Percentiles rank a stretch among this genome's conserved stretches.
Conservation (phyloP, 2,797 vertebrate genomes). For the Poeciliopsis presidionis region DNA sequence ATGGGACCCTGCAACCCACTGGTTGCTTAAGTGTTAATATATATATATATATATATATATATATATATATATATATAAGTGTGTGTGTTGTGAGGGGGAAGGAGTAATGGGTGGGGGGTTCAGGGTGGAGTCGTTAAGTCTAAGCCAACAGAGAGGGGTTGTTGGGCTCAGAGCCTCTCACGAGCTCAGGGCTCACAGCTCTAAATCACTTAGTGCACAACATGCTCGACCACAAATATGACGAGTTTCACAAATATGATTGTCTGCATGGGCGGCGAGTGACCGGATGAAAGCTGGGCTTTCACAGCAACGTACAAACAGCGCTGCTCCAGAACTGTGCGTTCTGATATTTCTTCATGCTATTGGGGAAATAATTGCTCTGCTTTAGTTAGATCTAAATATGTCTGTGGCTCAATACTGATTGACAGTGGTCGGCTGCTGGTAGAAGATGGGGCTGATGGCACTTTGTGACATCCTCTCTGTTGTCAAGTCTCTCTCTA, state of each 20-base stretch:
- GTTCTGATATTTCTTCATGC: neutral
- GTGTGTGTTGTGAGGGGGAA: conserved; percentile 23
- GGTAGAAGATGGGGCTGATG: neutral
- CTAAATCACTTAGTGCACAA: conserved; percentile 52
- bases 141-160: conserved; percentile 64
- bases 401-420: neutral
- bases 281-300: conserved; percentile 14
- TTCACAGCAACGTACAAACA: neutral
- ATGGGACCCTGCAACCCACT: conserved; percentile 4
- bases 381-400: neutral
- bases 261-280: neutral
- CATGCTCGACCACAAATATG: conserved; percentile 59
- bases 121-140: conserved; percentile 72
- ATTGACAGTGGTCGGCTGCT: neutral
- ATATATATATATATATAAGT: conserved; percentile 4
- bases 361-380: neutral
- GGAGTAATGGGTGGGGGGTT: conserved; percentile 53
- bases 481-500: neutral
- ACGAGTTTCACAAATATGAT: conserved; percentile 42
- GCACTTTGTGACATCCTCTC: neutral
- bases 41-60: neutral
- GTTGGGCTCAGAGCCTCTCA: conserved; percentile 40
- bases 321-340: neutral
- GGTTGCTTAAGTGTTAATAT: neutral
- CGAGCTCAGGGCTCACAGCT: conserved; percentile 23